Conservation (phyloP, 2,888 invertebrate genomes). For the Norana najaformis region DNA sequence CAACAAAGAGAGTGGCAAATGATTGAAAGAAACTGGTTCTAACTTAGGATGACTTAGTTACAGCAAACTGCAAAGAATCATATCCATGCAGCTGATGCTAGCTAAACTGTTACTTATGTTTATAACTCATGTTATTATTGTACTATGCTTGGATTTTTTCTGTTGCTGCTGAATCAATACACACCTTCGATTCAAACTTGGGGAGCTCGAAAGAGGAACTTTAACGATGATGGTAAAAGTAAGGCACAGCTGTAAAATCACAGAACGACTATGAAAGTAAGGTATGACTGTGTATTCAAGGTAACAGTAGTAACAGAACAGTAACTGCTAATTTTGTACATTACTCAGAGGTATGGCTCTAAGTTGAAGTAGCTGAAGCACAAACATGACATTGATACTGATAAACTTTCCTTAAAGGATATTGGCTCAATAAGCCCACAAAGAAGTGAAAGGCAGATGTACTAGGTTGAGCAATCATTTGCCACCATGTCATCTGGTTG, state of each 20-base stretch:
- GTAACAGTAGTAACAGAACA: slow-evolving; percentile 2
- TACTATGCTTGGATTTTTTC: too few relatives aligned
- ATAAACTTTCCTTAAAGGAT: background rate
- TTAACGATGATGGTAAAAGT: too few relatives aligned
- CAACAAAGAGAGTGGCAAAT: background rate
- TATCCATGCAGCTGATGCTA: background rate
- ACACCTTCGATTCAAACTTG: too few relatives aligned
- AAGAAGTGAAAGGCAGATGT: background rate
- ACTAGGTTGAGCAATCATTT: background rate
- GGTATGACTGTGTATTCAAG: too few relatives aligned
- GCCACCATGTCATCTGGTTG: background rate
- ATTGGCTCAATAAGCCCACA: background rate
- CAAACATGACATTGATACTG: background rate
- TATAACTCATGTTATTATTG: too few relatives aligned
- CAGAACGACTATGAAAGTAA: too few relatives aligned
- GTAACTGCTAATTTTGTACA: background rate
- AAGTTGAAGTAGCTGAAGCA: too few relatives aligned
- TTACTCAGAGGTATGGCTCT: background rate
- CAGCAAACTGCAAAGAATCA: background rate
- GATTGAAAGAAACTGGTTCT: background rate
- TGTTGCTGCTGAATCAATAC: too few relatives aligned
- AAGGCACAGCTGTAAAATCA: background rate
- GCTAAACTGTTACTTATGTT: too few relatives aligned
- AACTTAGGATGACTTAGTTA: background rate
- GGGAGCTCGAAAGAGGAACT: background rate